These are phyloP conservation scores for Bagarius yarrelli DNA, from an alignment of 2,113 vertebrate genomes.

Conservation along the genomic window DNA sequence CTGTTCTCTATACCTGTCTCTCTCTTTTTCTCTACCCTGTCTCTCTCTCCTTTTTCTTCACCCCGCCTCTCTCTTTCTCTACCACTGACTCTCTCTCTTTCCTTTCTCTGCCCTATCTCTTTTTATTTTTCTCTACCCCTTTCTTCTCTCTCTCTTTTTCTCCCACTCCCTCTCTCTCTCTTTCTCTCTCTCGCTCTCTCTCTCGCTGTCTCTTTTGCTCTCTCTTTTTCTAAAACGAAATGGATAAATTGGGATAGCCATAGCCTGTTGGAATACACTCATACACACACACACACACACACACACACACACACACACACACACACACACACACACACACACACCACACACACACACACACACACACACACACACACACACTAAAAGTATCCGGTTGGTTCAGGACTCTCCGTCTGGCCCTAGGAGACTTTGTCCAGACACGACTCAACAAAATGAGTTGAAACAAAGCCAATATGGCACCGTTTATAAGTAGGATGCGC, in stretches of 20 bases:
- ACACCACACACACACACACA: neutral
- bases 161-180: neutral
- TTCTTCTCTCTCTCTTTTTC: neutral
- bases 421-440: conserved; percentile 49
- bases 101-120: too few relatives aligned
- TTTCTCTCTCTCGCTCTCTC: neutral
- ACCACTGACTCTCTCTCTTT: too few relatives aligned
- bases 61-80: too few relatives aligned
- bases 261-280: neutral
- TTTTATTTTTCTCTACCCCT: neutral
- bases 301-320: neutral
- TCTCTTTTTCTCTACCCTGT: neutral
- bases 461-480: conserved; percentile 44
- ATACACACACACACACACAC: neutral
- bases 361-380: conserved; percentile 2
- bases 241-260: neutral
- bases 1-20: conserved; percentile 14
- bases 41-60: too few relatives aligned
- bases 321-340: conserved; percentile 32
- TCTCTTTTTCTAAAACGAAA: neutral
- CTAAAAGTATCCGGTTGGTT: neutral
- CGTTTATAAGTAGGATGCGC: conserved; percentile 38
- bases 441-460: conserved; percentile 45
- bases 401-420: conserved; percentile 35
- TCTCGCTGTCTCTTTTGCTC: neutral